Conservation (phyloP, 1,140 invertebrate genomes). For the Mylabris phalerata region DNA sequence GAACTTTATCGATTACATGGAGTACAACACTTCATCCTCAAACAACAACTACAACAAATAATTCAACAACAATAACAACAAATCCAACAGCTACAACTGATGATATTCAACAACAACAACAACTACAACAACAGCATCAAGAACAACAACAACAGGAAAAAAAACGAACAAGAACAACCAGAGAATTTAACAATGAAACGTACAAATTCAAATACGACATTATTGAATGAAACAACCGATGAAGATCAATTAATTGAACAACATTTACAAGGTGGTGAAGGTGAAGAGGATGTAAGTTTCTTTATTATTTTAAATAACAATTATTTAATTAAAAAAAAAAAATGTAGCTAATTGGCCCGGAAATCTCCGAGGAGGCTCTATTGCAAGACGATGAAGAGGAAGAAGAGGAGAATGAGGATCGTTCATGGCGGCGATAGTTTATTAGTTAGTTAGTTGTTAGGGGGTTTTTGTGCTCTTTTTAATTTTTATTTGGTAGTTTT, state of each 20-base stretch:
- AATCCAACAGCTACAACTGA: too few species aligned
- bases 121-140: too few species aligned
- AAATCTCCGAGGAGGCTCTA: constrained; percentile 41
- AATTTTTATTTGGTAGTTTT: not conserved
- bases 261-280: constrained; percentile 43
- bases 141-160: too few species aligned
- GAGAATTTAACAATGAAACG: too few species aligned
- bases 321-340: constrained; percentile 6
- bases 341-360: constrained; percentile 24
- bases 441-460: too few species aligned
- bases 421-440: constrained; percentile 52
- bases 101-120: too few species aligned
- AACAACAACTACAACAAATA: constrained; percentile 22
- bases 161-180: too few species aligned
- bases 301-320: not conserved
- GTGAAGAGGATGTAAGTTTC: constrained; percentile 38
- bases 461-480: too few species aligned
- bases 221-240: constrained; percentile 42
- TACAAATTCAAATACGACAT: too few species aligned
- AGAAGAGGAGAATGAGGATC: constrained; percentile 52
- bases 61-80: constrained; percentile 16
- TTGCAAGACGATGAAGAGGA: constrained; percentile 54
- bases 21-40: constrained; percentile 22
- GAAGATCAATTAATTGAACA: constrained; percentile 42
- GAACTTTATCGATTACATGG: constrained; percentile 40